Percentiles rank a stretch among this genome's conserved stretches.
These are phyloP conservation scores for Mystacides longicornis DNA, from an alignment of 2,888 invertebrate species.

Conservation along the genomic window DNA sequence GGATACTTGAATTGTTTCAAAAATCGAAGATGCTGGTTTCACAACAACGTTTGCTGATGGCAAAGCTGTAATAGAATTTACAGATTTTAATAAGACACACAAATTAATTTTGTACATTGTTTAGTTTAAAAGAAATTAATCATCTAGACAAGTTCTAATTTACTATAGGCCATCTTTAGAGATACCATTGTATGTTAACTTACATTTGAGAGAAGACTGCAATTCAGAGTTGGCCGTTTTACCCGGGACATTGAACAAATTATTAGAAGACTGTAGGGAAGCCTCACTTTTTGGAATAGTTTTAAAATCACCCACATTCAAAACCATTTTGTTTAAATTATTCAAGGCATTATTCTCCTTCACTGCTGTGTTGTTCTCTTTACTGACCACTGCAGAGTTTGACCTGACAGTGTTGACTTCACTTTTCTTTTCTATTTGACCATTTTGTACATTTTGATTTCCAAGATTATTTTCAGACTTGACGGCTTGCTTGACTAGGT, in stretches of 20 bases:
- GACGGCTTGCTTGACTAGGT: conserved; percentile 9
- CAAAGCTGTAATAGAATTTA: not conserved
- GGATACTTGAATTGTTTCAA: conserved; percentile 28
- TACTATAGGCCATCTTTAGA: too few relatives aligned
- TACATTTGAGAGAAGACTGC: too few relatives aligned
- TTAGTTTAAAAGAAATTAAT: not conserved
- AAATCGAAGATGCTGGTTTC: not conserved
- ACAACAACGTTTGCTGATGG: not conserved
- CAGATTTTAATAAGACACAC: not conserved
- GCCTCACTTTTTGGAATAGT: too few relatives aligned
- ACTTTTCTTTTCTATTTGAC: not conserved
- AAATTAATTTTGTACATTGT: not conserved
- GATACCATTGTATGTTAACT: too few relatives aligned
- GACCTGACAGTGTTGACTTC: not conserved
- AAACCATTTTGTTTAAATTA: conserved; percentile 16
- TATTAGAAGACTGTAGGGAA: too few relatives aligned
- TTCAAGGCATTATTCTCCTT: not conserved
- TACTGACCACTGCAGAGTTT: not conserved
- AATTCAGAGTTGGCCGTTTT: too few relatives aligned
- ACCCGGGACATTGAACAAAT: too few relatives aligned
- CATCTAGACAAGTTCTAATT: too few relatives aligned
- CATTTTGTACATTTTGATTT: not conserved
- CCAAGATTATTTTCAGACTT: not conserved
- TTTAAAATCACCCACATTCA: conserved; percentile 6
- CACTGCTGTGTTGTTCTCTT: not conserved